Evolutionary conservation across 2,113 vertebrate genomes (phyloP).

Genomic region (Dryoscopus gambensis): DNA sequence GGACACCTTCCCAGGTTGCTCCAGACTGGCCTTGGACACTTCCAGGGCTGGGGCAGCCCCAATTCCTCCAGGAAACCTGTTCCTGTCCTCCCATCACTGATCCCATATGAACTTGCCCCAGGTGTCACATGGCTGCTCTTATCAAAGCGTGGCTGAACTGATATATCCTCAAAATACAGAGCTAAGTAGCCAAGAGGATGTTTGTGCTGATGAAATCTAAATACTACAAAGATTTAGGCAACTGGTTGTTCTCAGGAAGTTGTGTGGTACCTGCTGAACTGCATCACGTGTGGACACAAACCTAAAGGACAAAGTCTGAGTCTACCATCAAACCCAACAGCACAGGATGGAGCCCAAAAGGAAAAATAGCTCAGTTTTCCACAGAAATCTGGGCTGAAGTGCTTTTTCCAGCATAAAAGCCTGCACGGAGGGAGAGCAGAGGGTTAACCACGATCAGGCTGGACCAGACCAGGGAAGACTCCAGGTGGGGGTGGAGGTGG

Average conservation of each 20-base stretch:
- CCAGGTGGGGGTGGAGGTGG: not conserved
- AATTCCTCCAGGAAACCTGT: not conserved
- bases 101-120: accelerated
- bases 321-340: not conserved
- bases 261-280: not conserved
- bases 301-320: not conserved
- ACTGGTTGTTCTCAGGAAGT: not conserved
- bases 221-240: not conserved
- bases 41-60: not conserved
- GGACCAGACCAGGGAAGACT: not conserved
- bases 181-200: not conserved
- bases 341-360: not conserved
- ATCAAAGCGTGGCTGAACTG: not conserved
- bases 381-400: not conserved
- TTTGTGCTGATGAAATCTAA: not conserved
- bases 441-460: not conserved
- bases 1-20: not conserved
- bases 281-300: accelerated
- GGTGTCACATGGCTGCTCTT: not conserved
- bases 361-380: not conserved
- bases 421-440: not conserved
- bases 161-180: not conserved
- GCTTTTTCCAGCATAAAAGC: not conserved
- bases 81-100: not conserved
- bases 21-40: not conserved